A percentile compares a stretch with the other conserved stretches of the same genome.
These are phyloP conservation scores for Ceuthmochares aereus DNA, from an alignment of 2,113 vertebrate species.

Conservation along the genomic window DNA sequence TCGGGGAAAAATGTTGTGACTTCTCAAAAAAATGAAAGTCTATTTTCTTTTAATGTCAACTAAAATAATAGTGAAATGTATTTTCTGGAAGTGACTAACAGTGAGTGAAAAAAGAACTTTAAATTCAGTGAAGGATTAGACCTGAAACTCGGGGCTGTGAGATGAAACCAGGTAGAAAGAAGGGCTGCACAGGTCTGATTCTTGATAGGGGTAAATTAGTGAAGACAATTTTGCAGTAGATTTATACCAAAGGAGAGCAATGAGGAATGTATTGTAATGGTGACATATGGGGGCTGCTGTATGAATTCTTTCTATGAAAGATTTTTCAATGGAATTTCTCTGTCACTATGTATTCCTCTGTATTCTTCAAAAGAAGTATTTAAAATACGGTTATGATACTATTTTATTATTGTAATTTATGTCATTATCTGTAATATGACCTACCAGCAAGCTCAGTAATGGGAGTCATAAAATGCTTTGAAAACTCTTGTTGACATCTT, in stretches of 20 bases:
- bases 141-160: background rate
- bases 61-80: background rate
- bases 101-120: background rate
- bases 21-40: background rate
- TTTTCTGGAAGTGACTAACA: background rate
- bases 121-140: background rate
- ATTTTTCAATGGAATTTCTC: background rate
- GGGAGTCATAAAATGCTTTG: background rate
- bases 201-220: background rate
- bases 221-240: background rate
- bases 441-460: background rate
- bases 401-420: background rate
- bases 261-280: background rate
- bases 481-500: background rate
- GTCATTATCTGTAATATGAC: background rate
- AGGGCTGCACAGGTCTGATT: background rate
- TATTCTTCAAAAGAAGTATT: background rate
- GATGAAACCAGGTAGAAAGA: background rate
- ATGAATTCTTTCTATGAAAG: background rate
- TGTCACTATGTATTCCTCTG: background rate
- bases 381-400: background rate
- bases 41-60: slow-evolving; percentile 9
- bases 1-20: background rate
- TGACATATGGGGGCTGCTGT: background rate
- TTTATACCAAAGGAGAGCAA: background rate